phyloP scores from a whole-genome alignment of 2,113 vertebrate species.

The Myrmophylax atrothorax region DNA sequence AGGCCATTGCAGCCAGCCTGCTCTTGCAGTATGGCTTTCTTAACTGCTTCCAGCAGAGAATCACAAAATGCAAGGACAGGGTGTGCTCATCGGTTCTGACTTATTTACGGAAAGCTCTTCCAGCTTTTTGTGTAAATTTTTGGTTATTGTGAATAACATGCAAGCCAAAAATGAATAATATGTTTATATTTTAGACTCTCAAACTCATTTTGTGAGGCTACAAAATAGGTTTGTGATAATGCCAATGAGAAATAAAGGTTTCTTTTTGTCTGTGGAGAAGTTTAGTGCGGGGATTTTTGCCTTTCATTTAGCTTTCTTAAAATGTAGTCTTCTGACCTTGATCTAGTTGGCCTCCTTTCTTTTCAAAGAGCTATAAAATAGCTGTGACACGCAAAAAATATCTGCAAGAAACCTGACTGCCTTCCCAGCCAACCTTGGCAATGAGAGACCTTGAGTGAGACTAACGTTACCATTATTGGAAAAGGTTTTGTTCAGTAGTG shows the following conservation, averaged over 20 bases:
- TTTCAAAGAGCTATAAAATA: not conserved
- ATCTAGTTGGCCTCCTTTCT: not conserved
- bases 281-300: accelerated
- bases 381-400: not conserved
- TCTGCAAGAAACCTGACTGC: not conserved
- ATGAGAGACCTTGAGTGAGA: not conserved
- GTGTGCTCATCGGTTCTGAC: not conserved
- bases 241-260: not conserved
- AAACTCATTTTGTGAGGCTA: not conserved
- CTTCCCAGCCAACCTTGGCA: not conserved
- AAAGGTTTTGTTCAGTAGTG: not conserved
- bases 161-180: not conserved
- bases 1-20: not conserved
- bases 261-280: not conserved
- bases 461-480: not conserved
- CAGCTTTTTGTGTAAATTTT: not conserved
- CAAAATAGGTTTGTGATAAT: not conserved
- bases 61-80: not conserved
- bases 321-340: not conserved
- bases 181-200: not conserved
- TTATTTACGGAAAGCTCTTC: not conserved
- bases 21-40: not conserved
- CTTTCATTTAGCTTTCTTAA: not conserved
- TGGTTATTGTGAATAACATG: not conserved
- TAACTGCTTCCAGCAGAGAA: not conserved